Conservation (phyloP, 92 coral and sea anemone species). For the Metridium senile region DNA sequence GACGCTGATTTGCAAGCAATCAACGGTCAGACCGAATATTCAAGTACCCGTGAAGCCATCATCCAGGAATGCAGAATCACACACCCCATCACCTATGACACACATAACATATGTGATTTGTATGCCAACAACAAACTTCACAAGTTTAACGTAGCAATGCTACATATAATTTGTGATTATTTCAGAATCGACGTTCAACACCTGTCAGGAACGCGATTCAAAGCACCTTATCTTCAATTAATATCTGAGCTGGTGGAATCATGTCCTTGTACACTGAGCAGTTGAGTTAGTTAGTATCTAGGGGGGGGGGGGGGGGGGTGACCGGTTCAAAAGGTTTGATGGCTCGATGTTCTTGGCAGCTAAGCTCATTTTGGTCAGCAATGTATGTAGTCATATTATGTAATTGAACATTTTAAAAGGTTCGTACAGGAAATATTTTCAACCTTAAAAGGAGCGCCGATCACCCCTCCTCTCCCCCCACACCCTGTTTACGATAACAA, state of each 20-base stretch:
- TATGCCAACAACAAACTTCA: slow-evolving; percentile 5
- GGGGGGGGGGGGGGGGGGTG: too few species aligned
- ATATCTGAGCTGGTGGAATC: slow-evolving; percentile 26
- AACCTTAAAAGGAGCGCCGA: too few species aligned
- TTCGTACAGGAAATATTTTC: too few species aligned
- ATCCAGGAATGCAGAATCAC: slow-evolving; percentile 7
- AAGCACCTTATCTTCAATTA: slow-evolving; percentile 34
- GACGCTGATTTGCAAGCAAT: background rate
- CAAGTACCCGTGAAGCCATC: background rate
- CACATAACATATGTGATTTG: slow-evolving; percentile 18
- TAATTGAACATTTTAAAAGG: too few species aligned
- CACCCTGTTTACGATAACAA: too few species aligned
- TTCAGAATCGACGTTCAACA: slow-evolving; percentile 24
- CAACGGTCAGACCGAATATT: slow-evolving; percentile 11
- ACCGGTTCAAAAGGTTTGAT: too few species aligned
- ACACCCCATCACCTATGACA: slow-evolving; percentile 12
- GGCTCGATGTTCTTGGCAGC: too few species aligned
- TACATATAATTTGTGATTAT: slow-evolving; percentile 15
- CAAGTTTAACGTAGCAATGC: slow-evolving; percentile 16
- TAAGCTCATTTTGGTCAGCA: too few species aligned
- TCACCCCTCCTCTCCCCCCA: too few species aligned
- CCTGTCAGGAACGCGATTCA: slow-evolving; percentile 16
- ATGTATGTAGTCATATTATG: too few species aligned
- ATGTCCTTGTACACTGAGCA: slow-evolving; percentile 7
- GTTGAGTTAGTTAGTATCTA: too few species aligned